Conservation (phyloP, 2,113 vertebrate species). For the Ploceus nigricollis region DNA sequence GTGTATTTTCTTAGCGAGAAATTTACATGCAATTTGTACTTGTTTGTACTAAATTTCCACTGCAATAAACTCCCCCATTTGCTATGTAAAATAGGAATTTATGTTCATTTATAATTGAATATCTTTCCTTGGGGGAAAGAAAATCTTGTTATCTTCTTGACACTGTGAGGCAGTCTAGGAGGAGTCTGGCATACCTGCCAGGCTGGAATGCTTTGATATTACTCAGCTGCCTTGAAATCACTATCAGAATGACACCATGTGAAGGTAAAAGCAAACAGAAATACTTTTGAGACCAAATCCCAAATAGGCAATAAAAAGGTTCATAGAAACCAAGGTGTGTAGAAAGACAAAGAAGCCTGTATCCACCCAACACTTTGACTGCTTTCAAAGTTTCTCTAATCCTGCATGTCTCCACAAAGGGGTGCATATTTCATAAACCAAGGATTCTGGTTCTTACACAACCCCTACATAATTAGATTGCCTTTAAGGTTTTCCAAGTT, state of each 20-base stretch:
- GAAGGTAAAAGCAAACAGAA: not conserved
- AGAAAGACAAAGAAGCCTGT: not conserved
- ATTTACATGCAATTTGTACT: not conserved
- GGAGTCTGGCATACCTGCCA: not conserved
- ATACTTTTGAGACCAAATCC: not conserved
- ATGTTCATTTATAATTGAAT: not conserved
- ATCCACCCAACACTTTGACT: not conserved
- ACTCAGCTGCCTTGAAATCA: not conserved
- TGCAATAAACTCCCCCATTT: not conserved
- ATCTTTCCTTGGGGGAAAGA: not conserved
- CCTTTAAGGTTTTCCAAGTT: not conserved
- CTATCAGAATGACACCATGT: not conserved
- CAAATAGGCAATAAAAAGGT: not conserved
- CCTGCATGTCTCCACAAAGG: not conserved
- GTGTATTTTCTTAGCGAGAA: not conserved
- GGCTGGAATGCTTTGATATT: constrained; percentile 22
- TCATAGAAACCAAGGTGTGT: not conserved
- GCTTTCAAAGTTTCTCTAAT: not conserved
- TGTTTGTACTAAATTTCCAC: not conserved
- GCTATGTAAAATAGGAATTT: constrained; percentile 1
- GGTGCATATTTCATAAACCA: not conserved
- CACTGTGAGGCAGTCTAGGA: not conserved
- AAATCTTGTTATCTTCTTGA: constrained; percentile 3
- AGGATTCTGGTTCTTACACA: not conserved
- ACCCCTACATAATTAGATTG: not conserved